A percentile compares a stretch with the other conserved stretches of the same genome.
These are phyloP conservation scores for Loxodonta africana DNA, from an alignment of 2,113 vertebrate genomes.

Conservation along the genomic window DNA sequence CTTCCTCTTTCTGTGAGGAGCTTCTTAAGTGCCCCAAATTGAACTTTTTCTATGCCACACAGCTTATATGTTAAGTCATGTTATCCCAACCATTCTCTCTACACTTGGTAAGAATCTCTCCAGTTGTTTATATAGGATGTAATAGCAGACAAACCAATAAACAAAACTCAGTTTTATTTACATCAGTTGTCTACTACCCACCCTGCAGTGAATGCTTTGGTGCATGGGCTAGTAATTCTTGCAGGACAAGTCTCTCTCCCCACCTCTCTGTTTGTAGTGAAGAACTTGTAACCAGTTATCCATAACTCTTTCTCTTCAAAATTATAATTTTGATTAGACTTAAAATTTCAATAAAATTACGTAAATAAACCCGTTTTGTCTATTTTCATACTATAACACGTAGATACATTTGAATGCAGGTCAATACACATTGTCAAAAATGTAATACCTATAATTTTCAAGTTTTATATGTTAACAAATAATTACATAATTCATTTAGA, in stretches of 20 bases:
- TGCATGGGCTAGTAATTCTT: too few species aligned
- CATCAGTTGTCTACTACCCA: background rate
- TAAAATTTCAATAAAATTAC: conserved; percentile 22
- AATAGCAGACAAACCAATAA: background rate
- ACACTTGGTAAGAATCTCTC: background rate
- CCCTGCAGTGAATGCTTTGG: background rate
- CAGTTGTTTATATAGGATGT: background rate
- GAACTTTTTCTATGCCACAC: background rate
- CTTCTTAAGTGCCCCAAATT: background rate
- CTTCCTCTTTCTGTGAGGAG: background rate
- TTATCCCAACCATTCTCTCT: background rate
- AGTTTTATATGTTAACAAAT: conserved; percentile 30
- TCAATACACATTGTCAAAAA: background rate
- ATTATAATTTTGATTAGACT: background rate
- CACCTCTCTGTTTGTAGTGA: background rate
- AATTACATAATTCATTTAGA: conserved; percentile 1
- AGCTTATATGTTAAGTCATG: background rate
- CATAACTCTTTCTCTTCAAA: conserved; percentile 20
- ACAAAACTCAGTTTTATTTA: background rate
- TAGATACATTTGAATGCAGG: background rate
- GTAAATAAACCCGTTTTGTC: conserved; percentile 46
- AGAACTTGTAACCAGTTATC: background rate
- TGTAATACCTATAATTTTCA: background rate
- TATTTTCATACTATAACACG: background rate
- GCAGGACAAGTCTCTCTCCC: too few species aligned